Evolutionary conservation across 2,888 invertebrate genomes (phyloP).

Genomic region (Cancer borealis): DNA sequence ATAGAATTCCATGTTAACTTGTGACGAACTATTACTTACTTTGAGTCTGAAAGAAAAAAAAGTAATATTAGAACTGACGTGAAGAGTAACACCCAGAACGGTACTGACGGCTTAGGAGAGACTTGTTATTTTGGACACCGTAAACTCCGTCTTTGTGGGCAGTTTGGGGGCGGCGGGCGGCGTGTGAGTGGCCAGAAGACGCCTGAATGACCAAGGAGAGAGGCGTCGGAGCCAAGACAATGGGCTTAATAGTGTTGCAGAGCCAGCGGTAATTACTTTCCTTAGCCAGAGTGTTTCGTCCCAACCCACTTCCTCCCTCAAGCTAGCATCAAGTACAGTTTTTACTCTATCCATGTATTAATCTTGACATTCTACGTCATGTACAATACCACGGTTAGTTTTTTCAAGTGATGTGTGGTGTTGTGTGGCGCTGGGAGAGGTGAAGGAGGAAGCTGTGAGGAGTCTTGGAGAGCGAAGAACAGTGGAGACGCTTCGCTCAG

Average conservation of each 20-base stretch:
- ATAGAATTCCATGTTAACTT: no score
- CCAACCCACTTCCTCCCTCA: neutral
- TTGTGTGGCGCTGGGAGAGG: neutral
- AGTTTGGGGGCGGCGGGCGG: neutral
- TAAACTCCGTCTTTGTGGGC: slow-evolving; percentile 34
- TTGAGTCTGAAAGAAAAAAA: neutral
- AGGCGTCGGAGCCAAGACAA: slow-evolving; percentile 57
- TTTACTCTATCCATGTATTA: neutral
- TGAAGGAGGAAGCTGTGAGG: neutral
- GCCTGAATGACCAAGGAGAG: slow-evolving; percentile 51
- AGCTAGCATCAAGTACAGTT: neutral
- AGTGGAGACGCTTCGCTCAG: slow-evolving; percentile 28
- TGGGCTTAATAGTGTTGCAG: slow-evolving; percentile 64
- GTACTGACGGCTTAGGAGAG: slow-evolving; percentile 16
- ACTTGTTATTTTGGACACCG: slow-evolving; percentile 12
- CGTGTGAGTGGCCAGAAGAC: slow-evolving; percentile 26
- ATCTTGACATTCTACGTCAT: neutral
- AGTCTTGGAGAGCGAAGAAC: slow-evolving; percentile 37
- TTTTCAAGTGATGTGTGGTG: neutral
- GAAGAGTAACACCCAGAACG: neutral
- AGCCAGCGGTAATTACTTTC: slow-evolving; percentile 55
- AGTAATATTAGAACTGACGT: neutral
- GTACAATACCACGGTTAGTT: neutral
- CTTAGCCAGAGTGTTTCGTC: slow-evolving; percentile 39
- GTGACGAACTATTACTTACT: neutral